Conservation (phyloP, 2,113 vertebrate species). For the Apodemus sylvaticus region DNA sequence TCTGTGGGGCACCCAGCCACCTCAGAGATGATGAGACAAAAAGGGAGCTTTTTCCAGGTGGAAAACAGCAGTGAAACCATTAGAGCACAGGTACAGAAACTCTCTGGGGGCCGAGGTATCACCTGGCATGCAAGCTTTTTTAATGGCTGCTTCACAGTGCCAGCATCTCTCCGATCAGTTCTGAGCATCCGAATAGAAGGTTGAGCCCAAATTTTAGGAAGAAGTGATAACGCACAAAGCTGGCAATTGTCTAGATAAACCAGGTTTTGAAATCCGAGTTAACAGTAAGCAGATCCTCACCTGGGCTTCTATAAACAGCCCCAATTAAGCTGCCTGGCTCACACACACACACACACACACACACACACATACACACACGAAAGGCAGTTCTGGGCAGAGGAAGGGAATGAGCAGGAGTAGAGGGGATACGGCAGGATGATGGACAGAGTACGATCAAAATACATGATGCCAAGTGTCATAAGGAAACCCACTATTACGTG, state of each 20-base stretch:
- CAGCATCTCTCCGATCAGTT: not conserved
- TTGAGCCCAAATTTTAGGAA: slow-evolving; percentile 27
- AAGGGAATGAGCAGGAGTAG: not conserved
- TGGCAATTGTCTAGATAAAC: not conserved
- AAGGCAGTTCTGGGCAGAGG: not conserved
- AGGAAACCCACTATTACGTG: not conserved
- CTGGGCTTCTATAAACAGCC: not conserved
- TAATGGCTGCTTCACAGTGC: not conserved
- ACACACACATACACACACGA: not conserved
- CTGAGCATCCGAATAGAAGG: not conserved
- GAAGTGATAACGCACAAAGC: not conserved
- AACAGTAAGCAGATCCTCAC: not conserved
- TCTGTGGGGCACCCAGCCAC: not conserved
- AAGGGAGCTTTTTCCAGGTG: too few species aligned
- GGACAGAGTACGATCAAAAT: not conserved
- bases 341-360: not conserved
- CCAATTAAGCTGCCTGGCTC: not conserved
- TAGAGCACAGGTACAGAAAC: not conserved
- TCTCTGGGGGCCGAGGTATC: not conserved
- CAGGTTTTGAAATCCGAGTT: slow-evolving; percentile 4
- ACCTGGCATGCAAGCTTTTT: not conserved
- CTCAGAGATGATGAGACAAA: not conserved
- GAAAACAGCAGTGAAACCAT: not conserved
- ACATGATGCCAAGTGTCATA: not conserved
- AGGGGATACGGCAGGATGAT: not conserved